Evolutionary conservation across 2,888 invertebrate genomes (phyloP).

Genomic region (Litoditis marina): DNA sequence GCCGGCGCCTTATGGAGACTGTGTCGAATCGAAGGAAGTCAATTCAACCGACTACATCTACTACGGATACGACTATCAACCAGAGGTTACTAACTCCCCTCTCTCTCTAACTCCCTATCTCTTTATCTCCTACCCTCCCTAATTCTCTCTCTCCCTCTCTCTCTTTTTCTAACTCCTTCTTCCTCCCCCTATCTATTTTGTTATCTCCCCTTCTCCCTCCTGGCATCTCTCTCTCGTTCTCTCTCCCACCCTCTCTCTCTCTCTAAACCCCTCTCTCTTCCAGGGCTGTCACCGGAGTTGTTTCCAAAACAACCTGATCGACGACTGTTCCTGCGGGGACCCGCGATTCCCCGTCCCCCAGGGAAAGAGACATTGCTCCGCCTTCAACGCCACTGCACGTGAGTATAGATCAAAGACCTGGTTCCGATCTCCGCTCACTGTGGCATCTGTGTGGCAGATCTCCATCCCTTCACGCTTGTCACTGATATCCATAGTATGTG

Average conservation of each 20-base stretch:
- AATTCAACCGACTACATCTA: slow-evolving; percentile 35
- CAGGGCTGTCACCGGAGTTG: slow-evolving; percentile 49
- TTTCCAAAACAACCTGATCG: slow-evolving; percentile 42
- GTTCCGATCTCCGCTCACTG: too few species aligned
- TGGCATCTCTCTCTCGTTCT: slow-evolving; percentile 24
- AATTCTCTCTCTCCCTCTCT: background rate
- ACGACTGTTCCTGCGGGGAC: slow-evolving; percentile 46
- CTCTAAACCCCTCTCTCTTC: background rate
- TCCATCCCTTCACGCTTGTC: too few species aligned
- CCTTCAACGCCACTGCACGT: slow-evolving; percentile 49
- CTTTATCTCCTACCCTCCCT: too few species aligned
- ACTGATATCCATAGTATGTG: too few species aligned
- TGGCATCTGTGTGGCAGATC: too few species aligned
- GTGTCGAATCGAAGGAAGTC: slow-evolving; percentile 28
- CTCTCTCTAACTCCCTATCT: background rate
- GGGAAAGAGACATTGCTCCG: slow-evolving; percentile 36
- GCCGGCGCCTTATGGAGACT: slow-evolving; percentile 42
- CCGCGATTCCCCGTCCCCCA: slow-evolving; percentile 44
- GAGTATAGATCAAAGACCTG: slow-evolving; percentile 7
- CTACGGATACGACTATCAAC: slow-evolving; percentile 42
- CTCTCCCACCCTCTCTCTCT: background rate
- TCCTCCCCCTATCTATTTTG: background rate
- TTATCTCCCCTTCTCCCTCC: slow-evolving; percentile 14
- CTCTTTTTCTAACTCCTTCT: background rate
- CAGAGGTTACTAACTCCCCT: slow-evolving; percentile 21